Evolutionary conservation across 2,113 vertebrate species (phyloP).

Genomic region (human): GRCh38 chrX:134863501-134864000

Average conservation of each 20-base stretch:
- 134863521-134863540: constrained; percentile 30
- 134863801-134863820: background rate
- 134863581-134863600: background rate
- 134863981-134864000: constrained; percentile 1
- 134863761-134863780: background rate
- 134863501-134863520: background rate
- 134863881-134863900: background rate
- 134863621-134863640: background rate
- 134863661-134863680: background rate
- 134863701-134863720: background rate
- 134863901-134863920: background rate
- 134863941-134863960: background rate
- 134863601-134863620: background rate
- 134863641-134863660: background rate
- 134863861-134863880: background rate
- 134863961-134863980: background rate
- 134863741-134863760: background rate
- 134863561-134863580: background rate
- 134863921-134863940: background rate
- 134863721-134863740: background rate
- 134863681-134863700: background rate
- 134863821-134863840: background rate
- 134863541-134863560: background rate
- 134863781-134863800: background rate
- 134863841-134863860: background rate